These are phyloP conservation scores for Pentalonia nigronervosa DNA, from an alignment of 1,140 invertebrate genomes.

Conservation along the genomic window DNA sequence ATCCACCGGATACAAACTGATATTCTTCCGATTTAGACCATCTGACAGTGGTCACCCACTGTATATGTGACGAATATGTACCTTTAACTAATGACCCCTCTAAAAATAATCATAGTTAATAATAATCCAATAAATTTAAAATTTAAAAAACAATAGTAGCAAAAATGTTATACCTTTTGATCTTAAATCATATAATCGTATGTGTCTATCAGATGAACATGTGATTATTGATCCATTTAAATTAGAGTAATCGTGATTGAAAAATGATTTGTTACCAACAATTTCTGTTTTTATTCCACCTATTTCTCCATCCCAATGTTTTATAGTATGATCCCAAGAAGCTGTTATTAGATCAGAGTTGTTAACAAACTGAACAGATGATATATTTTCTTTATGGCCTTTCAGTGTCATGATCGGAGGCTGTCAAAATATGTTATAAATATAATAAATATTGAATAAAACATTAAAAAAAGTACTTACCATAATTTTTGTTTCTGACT, in stretches of 20 bases:
- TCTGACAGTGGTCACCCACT: slow-evolving; percentile 88
- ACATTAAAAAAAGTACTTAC: not conserved
- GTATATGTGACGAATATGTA: slow-evolving; percentile 87
- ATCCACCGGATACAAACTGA: slow-evolving; percentile 91
- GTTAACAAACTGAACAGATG: slow-evolving; percentile 83
- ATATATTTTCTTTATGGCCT: slow-evolving; percentile 91
- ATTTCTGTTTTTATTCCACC: slow-evolving; percentile 83
- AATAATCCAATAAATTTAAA: not conserved
- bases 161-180: slow-evolving; percentile 73
- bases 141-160: not conserved
- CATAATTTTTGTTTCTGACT: slow-evolving; percentile 42
- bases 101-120: slow-evolving; percentile 64
- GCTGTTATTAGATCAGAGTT: slow-evolving; percentile 79
- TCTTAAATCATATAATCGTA: slow-evolving; percentile 88
- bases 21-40: slow-evolving; percentile 89
- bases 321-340: slow-evolving; percentile 95
- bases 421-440: slow-evolving; percentile 66
- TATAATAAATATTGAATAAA: not conserved
- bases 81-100: slow-evolving; percentile 87
- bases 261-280: slow-evolving; percentile 89
- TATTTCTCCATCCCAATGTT: slow-evolving; percentile 91
- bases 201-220: slow-evolving; percentile 87
- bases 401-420: slow-evolving; percentile 86
- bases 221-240: slow-evolving; percentile 79
- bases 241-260: slow-evolving; percentile 84